Base-by-base conservation (phyloP, 2,888 invertebrate genomes). In the Villa cingulata region DNA sequence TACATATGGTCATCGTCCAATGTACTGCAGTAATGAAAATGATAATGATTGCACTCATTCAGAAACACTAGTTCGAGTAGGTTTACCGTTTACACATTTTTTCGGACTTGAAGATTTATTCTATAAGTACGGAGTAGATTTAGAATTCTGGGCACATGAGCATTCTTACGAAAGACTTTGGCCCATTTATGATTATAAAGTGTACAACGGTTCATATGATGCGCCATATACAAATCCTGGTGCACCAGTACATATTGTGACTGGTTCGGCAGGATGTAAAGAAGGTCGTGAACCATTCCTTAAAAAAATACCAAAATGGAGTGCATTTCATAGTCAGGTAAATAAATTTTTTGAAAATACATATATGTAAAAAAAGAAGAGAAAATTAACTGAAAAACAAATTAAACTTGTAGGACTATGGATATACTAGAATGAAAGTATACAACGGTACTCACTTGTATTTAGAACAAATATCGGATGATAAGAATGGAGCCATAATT, bases 71-170 rank as follows among this genome's bases (percentile, higher is more conserved):
- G 74, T 84, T 0, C 71, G 86, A 52, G 74, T 75, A 48, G 86
- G 86, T 0, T 59, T 82, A 39, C 81, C 83, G n/a, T 64, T 80
- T 37, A 57, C 78, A 9, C 75, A 77, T 37, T 68, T 76, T 60
- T 83, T 80, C 60, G 80, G 80, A 0, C 67, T 97, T 54, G 97
- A 97, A 70, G 75, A 86, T 15, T 68, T 97, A 16, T 84, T 97
- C 60, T 81, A 83, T 62, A 73, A 86, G 54, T 81, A 86, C 66
- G 92, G 90, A 41, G 97, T 98, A 18, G 97, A 98, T 73, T 66
- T 97, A 46, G 83, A 83, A 62, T 72, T 98, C 42, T 96, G 94
- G 91, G 97, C 96, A 0, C 97, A 98, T 66, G 96, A 98, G 66
- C 97, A 98, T 71, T 88, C 89, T 36, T 98, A 97, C 66, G 97